Conservation (phyloP, 2,113 vertebrate species). For the Rhadina sibilatrix region DNA sequence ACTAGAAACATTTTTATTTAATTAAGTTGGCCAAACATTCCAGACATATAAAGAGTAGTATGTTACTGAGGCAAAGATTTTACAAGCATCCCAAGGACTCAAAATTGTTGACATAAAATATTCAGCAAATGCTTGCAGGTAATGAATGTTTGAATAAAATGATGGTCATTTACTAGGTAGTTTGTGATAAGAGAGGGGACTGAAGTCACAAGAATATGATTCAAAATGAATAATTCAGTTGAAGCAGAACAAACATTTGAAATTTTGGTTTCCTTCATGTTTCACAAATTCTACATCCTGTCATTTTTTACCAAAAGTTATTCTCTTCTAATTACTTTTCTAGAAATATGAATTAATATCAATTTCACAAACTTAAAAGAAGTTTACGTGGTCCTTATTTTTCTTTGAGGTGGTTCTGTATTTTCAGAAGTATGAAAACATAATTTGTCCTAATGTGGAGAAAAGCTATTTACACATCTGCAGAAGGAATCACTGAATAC, state of each 20-base stretch:
- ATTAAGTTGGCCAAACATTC: not conserved
- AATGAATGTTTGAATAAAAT: slow-evolving; percentile 40
- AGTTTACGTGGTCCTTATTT: not conserved
- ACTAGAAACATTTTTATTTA: not conserved
- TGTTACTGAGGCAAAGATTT: not conserved
- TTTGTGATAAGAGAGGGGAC: not conserved
- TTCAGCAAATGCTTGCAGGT: slow-evolving; percentile 13
- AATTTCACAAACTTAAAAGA: not conserved
- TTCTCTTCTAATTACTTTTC: not conserved
- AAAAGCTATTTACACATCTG: not conserved
- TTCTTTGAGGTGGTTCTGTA: not conserved
- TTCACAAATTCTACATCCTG: not conserved
- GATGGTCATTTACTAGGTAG: not conserved
- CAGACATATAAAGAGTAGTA: not conserved
- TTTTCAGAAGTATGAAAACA: not conserved
- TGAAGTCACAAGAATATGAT: not conserved
- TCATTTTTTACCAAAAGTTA: not conserved
- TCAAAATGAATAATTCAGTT: not conserved
- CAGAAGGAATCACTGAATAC: not conserved
- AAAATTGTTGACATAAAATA: slow-evolving; percentile 24
- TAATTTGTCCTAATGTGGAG: not conserved
- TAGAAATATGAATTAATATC: not conserved
- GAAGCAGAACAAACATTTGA: not conserved
- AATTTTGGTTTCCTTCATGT: not conserved
- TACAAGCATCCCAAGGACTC: not conserved